These are phyloP conservation scores for Macrosoma leucophasiata DNA, from an alignment of 2,888 invertebrate genomes.

Conservation along the genomic window DNA sequence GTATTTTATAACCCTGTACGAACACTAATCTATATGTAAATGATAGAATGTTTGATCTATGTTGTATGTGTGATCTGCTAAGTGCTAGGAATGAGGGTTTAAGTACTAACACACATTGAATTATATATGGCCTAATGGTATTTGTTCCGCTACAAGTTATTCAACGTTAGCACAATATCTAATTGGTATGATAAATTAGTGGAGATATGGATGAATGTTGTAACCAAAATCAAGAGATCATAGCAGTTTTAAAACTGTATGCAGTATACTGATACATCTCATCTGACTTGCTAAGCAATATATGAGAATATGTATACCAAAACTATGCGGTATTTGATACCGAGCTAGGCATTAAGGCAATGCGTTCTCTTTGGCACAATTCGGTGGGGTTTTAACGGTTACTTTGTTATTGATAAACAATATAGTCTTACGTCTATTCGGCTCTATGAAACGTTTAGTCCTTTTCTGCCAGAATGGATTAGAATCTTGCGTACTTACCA, in stretches of 20 bases:
- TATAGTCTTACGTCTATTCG: slow-evolving; percentile 69
- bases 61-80: slow-evolving; percentile 25
- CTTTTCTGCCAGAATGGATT: slow-evolving; percentile 69
- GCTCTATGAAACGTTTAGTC: slow-evolving; percentile 57
- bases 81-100: slow-evolving; percentile 39
- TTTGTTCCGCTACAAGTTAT: slow-evolving; percentile 9
- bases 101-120: slow-evolving; percentile 34
- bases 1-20: slow-evolving; percentile 26
- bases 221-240: slow-evolving; percentile 58
- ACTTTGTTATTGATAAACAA: slow-evolving; percentile 69
- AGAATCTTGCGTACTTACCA: slow-evolving; percentile 63
- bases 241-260: slow-evolving; percentile 48
- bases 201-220: slow-evolving; percentile 27
- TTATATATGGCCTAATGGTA: slow-evolving; percentile 8
- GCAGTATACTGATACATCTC: slow-evolving; percentile 46
- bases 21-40: slow-evolving; percentile 17
- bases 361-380: slow-evolving; percentile 32
- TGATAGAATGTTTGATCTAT: slow-evolving; percentile 10
- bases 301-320: slow-evolving; percentile 43
- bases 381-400: slow-evolving; percentile 45
- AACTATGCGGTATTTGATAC: slow-evolving; percentile 28
- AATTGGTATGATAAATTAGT: slow-evolving; percentile 9
- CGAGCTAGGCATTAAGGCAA: slow-evolving; percentile 30
- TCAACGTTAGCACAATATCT: slow-evolving; percentile 2
- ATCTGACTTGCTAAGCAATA: slow-evolving; percentile 59